Evolutionary conservation across 2,797 vertebrate genomes (phyloP), one percentile per base, ranked within the genome.

Genomic region (Columba guinea): DNA sequence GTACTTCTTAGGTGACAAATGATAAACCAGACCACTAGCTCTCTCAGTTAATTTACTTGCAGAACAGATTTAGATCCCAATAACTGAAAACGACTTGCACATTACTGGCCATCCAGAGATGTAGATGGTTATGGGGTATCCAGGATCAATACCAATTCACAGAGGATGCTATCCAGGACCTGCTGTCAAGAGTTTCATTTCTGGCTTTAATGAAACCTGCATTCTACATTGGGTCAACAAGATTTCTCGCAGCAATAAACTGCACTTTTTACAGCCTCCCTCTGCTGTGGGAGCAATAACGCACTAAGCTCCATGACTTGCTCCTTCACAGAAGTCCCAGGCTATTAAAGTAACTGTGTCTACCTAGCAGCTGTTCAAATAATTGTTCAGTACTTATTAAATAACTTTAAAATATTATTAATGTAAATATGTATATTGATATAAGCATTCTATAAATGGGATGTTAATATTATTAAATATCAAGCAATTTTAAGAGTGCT

Each of bases 221-320:
- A 64, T 88, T 95, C 93, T 89, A 59, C 68, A 46, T 80, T 94
- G 88, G 69, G 56, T 80, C 81, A 92, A 84, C 67, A 69, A 85
- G 94, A 89, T 96, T 96, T 97, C 92, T 97, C 91, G 67, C 81
- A 82, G 67, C 88, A 96, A 97, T 96, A 97, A 97, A 92, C 58
- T 8, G 20, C 37, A 65, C 35, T 65, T 94, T 94, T 78, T 84
- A 71, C 79, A 67, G 46, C 0, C 0, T 76, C 35, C 30, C 58
- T 91, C 69, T 81, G 34, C 44, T 85, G 13, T 67, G 93, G 79
- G 84, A 84, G n/a, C 52, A 91, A 91, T 93, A 94, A 75, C 7
- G 5, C 39, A 32, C 82, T 69, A 87, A 76, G 77, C 71, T 93
- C 52, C 53, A 28, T 20, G 74, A 88, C 44, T 86, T 56, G 51